Base-by-base conservation (phyloP, 1,140 invertebrate genomes). In the Geopemphigus sp. region DNA sequence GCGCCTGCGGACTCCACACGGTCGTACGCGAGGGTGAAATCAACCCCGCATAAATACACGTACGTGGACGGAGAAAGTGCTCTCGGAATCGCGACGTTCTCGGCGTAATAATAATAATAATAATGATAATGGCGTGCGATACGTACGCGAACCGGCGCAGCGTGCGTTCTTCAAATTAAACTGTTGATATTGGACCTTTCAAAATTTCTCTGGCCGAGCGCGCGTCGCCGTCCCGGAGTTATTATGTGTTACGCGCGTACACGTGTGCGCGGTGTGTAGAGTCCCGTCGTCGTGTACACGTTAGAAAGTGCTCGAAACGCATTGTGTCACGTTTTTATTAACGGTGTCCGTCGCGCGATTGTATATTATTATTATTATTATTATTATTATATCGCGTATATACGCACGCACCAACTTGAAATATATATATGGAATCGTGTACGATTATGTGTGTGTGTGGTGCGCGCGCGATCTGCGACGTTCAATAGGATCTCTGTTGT, bases 101-200 rank as follows among this genome's bases (percentile, higher is more conserved):
- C 32, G 32, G 32, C 32, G 32, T 8, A 8, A 39, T 8, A 39
- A n/a, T n/a, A n/a, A n/a, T n/a, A n/a, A n/a, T n/a, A n/a, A n/a
- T n/a, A n/a, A n/a, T n/a, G n/a, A n/a, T n/a, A n/a, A n/a, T n/a
- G n/a, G n/a, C n/a, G n/a, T n/a, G n/a, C n/a, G n/a, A n/a, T n/a
- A n/a, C n/a, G n/a, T n/a, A n/a, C n/a, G n/a, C n/a, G 32, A 39
- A 3, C 3, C 32, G 32, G 32, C 64, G 15, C 66, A 70, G 47
- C 68, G 68, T 72, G 68, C 15, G 24, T 26, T 50, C 66, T 50
- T 53, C 63, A 64, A 64, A 70, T 70, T 70, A 70, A 70, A 70
- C 66, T 70, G 66, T 70, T 70, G 66, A 70, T 70, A 70, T 70
- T 70, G 19, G 66, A 70, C 66, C 66, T 70, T 53, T 70, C 66